A percentile compares a stretch with the other conserved stretches of the same genome.
These are phyloP conservation scores for Micrasema minimum DNA, from an alignment of 1,140 invertebrate genomes.

Conservation along the genomic window DNA sequence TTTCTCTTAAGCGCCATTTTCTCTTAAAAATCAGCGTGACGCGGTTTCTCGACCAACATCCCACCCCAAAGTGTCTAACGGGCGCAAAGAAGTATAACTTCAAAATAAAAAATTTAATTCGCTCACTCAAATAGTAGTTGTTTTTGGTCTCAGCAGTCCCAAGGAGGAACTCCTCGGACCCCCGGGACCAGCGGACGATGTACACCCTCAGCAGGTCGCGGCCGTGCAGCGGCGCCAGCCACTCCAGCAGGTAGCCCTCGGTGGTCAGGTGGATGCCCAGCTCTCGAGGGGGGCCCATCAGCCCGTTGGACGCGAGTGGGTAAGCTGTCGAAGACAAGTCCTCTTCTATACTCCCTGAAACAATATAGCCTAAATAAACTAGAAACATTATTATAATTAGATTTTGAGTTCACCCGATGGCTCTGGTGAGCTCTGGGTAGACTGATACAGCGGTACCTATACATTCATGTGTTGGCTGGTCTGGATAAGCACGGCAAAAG, in stretches of 20 bases:
- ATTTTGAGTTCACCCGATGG: too few relatives aligned
- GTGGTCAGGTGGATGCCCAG: conserved; percentile 70
- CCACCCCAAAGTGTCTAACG: too few relatives aligned
- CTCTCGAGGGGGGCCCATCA: conserved; percentile 73
- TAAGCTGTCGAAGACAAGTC: not conserved
- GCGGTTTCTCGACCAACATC: too few relatives aligned
- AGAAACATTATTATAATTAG: too few relatives aligned
- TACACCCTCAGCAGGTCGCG: conserved; percentile 69
- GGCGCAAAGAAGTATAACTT: too few relatives aligned
- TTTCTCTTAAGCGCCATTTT: too few relatives aligned
- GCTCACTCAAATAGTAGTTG: conserved; percentile 56
- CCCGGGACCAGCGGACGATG: conserved; percentile 71
- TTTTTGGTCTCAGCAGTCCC: conserved; percentile 73
- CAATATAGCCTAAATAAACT: too few relatives aligned
- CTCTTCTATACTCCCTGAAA: conserved; percentile 13
- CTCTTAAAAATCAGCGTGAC: too few relatives aligned
- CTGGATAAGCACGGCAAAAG: too few relatives aligned
- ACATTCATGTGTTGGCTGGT: too few relatives aligned
- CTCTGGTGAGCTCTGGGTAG: not conserved
- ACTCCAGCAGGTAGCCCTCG: conserved; percentile 77
- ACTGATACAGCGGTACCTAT: not conserved
- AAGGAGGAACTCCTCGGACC: conserved; percentile 68
- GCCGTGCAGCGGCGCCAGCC: conserved; percentile 75
- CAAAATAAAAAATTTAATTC: conserved; percentile 17
- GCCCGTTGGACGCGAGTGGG: conserved; percentile 56